Base-by-base conservation (phyloP, 2,113 vertebrate species). In the Channa maculata region DNA sequence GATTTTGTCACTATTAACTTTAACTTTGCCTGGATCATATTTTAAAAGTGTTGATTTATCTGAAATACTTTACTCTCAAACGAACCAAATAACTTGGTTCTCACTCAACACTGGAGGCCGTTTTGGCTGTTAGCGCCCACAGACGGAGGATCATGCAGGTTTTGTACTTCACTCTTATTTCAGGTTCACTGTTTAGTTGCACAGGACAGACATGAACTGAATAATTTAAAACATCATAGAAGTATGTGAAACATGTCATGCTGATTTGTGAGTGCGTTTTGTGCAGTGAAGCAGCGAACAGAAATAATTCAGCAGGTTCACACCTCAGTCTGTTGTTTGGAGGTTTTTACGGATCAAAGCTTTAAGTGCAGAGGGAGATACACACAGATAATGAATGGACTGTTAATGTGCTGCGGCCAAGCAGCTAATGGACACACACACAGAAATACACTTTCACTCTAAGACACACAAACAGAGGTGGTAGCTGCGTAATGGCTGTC, bases 331-430 rank as follows among this genome's bases (percentile, higher is more conserved):
- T 79, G 79, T 85, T 85, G 79, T 87, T 82, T 64, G 75, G 57
- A 67, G 57, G 53, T 68, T 87, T 24, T 86, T 44, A 80, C 65
- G 75, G 84, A 88, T 87, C 85, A 90, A 81, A 88, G 88, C 76
- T 77, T 86, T 84, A 86, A 85, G 85, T 80, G 84, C 84, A 82
- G 80, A 74, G 51, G 65, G 80, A 86, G 75, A 82, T 67, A 80
- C 88, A 95, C 95, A 93, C 95, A 92, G 95, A 96, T 96, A 98
- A 97, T 96, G 95, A 97, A 96, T 94, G 95, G 81, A 89, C 95
- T 96, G 95, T 95, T 98, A 96, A 98, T 98, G 96, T 96, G 95
- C 94, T 95, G 95, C 94, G 95, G 95, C 94, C 95, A 95, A 94
- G 95, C 94, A 92, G 95, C 96, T 97, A 98, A 98, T 97, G 96